Conservation (phyloP, 35 echinoderm and acorn worm genomes). For the Patiria miniata region DNA sequence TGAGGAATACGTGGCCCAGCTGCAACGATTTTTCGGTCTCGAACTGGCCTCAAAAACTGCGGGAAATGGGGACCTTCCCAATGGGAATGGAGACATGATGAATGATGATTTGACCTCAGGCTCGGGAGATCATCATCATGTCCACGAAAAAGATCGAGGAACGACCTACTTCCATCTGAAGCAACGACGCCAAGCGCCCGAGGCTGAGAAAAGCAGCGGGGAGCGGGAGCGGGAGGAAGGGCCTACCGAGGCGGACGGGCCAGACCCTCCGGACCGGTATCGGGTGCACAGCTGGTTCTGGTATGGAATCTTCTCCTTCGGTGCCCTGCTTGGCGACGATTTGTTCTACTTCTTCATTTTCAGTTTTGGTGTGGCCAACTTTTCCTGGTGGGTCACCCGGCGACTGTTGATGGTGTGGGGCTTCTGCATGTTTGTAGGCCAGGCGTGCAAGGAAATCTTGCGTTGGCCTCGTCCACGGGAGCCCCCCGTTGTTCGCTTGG, state of each 20-base stretch:
- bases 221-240: not conserved
- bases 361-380: constrained; percentile 77
- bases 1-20: constrained; percentile 27
- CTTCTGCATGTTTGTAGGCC: constrained; percentile 86
- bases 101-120: not conserved
- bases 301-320: constrained; percentile 80
- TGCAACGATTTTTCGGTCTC: constrained; percentile 58
- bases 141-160: not conserved
- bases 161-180: not conserved
- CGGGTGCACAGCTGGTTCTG: constrained; percentile 76
- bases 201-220: no score
- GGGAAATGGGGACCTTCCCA: no score
- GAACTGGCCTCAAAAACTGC: constrained; percentile 14
- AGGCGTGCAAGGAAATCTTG: constrained; percentile 87
- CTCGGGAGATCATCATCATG: no score
- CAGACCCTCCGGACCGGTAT: constrained; percentile 38
- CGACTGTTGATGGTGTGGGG: constrained; percentile 84
- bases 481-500: constrained; percentile 84
- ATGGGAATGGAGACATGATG: not conserved
- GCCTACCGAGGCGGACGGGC: not conserved
- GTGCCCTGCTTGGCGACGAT: constrained; percentile 85
- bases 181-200: not conserved
- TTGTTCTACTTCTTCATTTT: constrained; percentile 87
- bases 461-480: constrained; percentile 84
- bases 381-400: constrained; percentile 76